Evolutionary conservation across 1,140 invertebrate species (phyloP).

Genomic region (Elysia chlorotica): DNA sequence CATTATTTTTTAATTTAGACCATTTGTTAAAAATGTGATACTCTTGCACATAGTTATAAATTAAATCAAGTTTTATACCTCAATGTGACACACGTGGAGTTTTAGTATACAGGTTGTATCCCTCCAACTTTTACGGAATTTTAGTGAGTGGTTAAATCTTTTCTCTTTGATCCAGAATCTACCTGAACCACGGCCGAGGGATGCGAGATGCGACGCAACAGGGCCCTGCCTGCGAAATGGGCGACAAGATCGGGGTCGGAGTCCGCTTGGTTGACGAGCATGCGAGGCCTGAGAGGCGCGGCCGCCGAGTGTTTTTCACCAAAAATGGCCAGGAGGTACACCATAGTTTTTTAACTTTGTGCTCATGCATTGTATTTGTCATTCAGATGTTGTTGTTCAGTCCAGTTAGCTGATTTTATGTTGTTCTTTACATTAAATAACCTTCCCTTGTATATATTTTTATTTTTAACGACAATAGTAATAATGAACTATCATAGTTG

Average conservation of each 20-base stretch:
- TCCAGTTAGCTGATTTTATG: no score
- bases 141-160: neutral
- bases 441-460: no score
- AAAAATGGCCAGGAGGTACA: conserved; percentile 66
- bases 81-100: no score
- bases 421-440: no score
- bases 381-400: no score
- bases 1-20: neutral
- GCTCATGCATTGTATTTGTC: no score
- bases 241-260: conserved; percentile 65
- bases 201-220: conserved; percentile 54
- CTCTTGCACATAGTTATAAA: neutral
- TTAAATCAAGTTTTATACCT: no score
- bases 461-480: no score
- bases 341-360: no score
- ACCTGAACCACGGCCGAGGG: conserved; percentile 32
- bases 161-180: conserved; percentile 37
- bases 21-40: neutral
- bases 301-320: conserved; percentile 64
- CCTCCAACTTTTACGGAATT: neutral
- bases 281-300: conserved; percentile 38
- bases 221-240: conserved; percentile 60
- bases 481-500: no score
- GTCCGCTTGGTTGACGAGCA: conserved; percentile 53
- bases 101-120: no score